phyloP scores from a whole-genome alignment of 2,888 invertebrate genomes.

The Cerastis leucographa region DNA sequence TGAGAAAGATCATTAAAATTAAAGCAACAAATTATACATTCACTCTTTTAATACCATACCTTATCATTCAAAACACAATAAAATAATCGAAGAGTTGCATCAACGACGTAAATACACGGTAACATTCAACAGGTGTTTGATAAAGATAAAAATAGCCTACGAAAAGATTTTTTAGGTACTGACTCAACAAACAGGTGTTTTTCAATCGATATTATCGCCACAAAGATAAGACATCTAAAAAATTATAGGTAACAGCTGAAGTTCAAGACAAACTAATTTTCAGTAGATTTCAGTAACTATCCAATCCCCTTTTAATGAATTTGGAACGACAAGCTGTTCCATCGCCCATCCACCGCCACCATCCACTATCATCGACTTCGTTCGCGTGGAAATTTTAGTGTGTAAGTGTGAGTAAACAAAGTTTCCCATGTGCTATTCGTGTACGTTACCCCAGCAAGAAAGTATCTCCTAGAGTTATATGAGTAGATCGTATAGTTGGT shows the following conservation, averaged over 20 bases:
- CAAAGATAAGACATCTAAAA: not conserved
- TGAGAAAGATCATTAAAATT: conserved; percentile 85
- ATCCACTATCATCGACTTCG: not conserved
- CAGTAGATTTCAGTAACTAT: not conserved
- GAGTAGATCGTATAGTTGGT: too few relatives aligned
- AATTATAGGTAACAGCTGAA: not conserved
- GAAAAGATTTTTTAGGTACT: not conserved
- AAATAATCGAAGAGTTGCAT: conserved; percentile 14
- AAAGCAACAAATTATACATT: conserved; percentile 77
- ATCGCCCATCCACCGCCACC: too few relatives aligned
- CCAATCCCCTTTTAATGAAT: not conserved
- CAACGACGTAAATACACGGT: not conserved
- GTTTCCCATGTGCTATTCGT: not conserved
- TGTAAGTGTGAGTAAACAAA: not conserved
- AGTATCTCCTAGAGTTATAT: too few relatives aligned
- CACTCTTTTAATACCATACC: conserved; percentile 83
- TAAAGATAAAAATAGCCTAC: conserved; percentile 1
- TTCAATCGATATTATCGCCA: not conserved
- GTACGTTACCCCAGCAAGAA: too few relatives aligned
- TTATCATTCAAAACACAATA: conserved; percentile 67
- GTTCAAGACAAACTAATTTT: not conserved
- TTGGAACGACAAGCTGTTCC: not conserved
- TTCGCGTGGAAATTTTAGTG: not conserved
- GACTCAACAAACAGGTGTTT: conserved; percentile 20
- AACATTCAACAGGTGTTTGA: conserved; percentile 2